Base-by-base conservation (phyloP, 2,113 vertebrate genomes). In the Notarius lentiginosus region DNA sequence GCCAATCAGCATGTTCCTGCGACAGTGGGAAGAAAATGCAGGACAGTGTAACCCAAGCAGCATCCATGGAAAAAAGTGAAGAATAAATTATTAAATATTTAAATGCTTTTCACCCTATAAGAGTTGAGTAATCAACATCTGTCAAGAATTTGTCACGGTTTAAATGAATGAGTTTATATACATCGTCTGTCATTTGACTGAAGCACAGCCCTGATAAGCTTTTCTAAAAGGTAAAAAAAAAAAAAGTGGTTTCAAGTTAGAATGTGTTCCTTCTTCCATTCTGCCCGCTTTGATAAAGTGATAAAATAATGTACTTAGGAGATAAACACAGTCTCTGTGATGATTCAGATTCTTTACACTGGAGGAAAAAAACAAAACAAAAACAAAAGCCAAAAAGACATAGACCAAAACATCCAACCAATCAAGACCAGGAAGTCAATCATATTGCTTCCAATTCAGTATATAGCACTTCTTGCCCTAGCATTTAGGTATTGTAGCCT, bases 51-150 rank as follows among this genome's bases (percentile, higher is more conserved):
- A 93, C 89, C 89, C 55, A 87, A 91, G 89, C 80, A 70, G 81
- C 66, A 51, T 73, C 76, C 14, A 55, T 55, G 10, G 65, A 87
- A 85, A 85, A 88, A 86, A 14, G 63, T 86, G 22, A 80, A 86
- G 30, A 63, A 68, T 34, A 83, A 77, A 86, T 1, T 3, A 91
- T 93, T 86, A 92, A 93, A 92, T 91, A 92, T 93, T 92, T 81
- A 93, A 91, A 89, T 56, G 60, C 56, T 70, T 79, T 56, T 2
- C 18, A 18, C 58, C n/a, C 73, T 65, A 60, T 76, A 30, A 80
- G 72, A 65, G 17, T 58, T 83, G 88, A 63, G 24, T 89, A 34
- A 41, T 49, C 14, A 66, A 27, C 72, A 41, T 53, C 55, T 22
- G 55, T 76, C 79, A 82, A 66, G 7, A 81, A 66, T 17, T 20